Base-by-base conservation (phyloP, 2,113 vertebrate species). In the Fregata magnificens region DNA sequence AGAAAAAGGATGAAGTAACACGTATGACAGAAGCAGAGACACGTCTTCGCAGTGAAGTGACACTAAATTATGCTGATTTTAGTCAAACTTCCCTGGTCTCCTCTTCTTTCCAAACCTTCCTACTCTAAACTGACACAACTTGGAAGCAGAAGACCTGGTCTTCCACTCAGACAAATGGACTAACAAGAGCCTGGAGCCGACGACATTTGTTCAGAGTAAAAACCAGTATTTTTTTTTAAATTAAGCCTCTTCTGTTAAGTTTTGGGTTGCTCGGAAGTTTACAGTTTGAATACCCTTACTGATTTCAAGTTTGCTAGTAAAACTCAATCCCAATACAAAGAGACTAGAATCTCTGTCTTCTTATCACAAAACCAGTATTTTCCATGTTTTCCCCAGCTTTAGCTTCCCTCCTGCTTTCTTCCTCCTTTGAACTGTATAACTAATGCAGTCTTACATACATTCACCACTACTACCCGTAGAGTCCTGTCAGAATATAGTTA, bases 341-440 rank as follows among this genome's bases (percentile, higher is more conserved):
- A 74, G 28, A 69, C 11, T 17, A 56, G 34, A 86, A 49, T 49
- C 40, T 40, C 71, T 93, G 49, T 31, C 16, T 52, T 93, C 77
- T 93, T 82, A 81, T 65, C n/a, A 86, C 8, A 42, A 67, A 79
- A 36, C 0, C 58, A 76, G 10, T 31, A 5, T 77, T 93, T 87
- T 38, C 49, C 26, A 21, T 87, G 36, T 86, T 93, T 91, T 14
- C 20, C 12, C 22, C 42, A 69, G 62, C 70, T 97, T 79, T 82
- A 82, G 40, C 32, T 82, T 80, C 78, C 83, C 49, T 87, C 56
- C 83, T 86, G 73, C 49, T 84, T 94, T 94, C 83, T 82, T 62
- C 53, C 38, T 91, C 53, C 91, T 95, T 94, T 94, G 86, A 95
- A 93, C 93, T 89, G 34, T 17, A 72, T 65, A 89, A 31, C 81